phyloP scores from a whole-genome alignment of 2,797 vertebrate genomes.

The Pseudopleuronectes americanus region DNA sequence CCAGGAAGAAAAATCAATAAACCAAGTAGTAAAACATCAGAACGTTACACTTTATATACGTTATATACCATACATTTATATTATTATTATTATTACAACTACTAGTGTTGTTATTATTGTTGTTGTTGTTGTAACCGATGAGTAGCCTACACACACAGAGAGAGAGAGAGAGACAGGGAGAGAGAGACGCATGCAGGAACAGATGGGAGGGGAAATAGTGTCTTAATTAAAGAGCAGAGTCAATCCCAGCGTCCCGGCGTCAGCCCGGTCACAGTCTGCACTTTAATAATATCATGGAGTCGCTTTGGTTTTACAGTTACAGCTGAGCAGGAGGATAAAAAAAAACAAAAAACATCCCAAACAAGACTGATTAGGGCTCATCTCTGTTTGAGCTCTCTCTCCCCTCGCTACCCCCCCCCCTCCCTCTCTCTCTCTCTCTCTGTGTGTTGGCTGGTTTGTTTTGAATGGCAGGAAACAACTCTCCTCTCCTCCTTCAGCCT shows the following conservation, averaged over 20 bases:
- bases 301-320: conserved; percentile 75
- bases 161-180: background rate
- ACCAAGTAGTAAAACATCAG: no score
- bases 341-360: conserved; percentile 38
- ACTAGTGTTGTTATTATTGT: background rate
- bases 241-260: conserved; percentile 74
- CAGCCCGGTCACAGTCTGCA: conserved; percentile 69
- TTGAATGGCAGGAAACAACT: conserved; percentile 64
- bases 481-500: conserved; percentile 53
- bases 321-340: conserved; percentile 51
- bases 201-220: conserved; percentile 79
- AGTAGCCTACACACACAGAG: background rate
- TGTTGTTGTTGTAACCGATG: background rate
- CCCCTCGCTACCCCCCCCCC: conserved; percentile 16
- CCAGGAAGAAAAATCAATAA: conserved; percentile 23
- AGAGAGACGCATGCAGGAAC: conserved; percentile 59
- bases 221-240: conserved; percentile 81
- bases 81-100: background rate
- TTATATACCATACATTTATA: background rate
- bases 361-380: conserved; percentile 66
- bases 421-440: conserved; percentile 20
- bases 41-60: background rate
- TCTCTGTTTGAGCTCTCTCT: conserved; percentile 26
- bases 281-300: conserved; percentile 76
- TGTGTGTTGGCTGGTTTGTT: conserved; percentile 50